A percentile compares a stretch with the other conserved stretches of the same genome.
These are phyloP conservation scores for Dynastes tityus DNA, from an alignment of 2,888 invertebrate species.

Conservation along the genomic window DNA sequence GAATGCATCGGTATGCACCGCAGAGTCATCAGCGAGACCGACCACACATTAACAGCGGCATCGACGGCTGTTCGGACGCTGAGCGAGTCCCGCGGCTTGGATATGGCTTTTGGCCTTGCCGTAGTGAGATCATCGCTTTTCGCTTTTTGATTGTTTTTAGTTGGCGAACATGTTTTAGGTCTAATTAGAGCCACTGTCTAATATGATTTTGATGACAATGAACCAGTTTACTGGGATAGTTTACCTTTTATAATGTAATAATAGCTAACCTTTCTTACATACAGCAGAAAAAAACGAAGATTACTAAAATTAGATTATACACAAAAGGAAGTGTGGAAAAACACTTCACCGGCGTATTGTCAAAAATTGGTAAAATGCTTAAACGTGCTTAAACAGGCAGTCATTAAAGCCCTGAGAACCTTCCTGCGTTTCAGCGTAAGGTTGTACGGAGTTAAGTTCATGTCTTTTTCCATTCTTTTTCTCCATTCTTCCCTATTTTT, in stretches of 20 bases:
- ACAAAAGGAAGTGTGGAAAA: no score
- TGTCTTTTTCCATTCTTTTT: no score
- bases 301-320: no score
- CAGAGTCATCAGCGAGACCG: conserved; percentile 64
- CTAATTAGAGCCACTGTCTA: neutral
- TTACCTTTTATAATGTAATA: neutral
- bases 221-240: neutral
- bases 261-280: no score
- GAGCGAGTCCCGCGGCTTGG: neutral
- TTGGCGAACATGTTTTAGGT: neutral
- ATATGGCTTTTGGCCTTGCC: neutral
- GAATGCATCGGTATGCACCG: conserved; percentile 65
- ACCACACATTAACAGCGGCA: conserved; percentile 66
- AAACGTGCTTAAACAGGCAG: no score
- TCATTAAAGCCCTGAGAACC: no score
- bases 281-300: no score
- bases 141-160: conserved; percentile 1
- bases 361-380: no score
- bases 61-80: conserved; percentile 8
- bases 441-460: no score
- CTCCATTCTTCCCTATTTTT: no score
- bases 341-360: no score
- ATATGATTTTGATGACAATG: neutral
- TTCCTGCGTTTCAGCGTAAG: no score
- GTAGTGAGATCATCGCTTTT: neutral